Conservation (phyloP, 2,888 invertebrate species). For the Melanostoma scalare region DNA sequence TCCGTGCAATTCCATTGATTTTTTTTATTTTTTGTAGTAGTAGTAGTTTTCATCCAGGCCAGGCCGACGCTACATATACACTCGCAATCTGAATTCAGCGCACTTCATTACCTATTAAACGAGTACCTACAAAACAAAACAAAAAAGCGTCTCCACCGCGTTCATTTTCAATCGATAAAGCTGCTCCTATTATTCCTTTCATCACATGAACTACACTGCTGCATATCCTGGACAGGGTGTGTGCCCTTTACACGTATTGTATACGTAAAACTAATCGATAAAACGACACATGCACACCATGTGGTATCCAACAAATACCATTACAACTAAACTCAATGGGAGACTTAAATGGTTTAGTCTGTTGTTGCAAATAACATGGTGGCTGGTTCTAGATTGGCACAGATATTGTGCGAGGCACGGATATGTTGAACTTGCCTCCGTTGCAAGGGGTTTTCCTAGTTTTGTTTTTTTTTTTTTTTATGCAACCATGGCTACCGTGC, state of each 20-base stretch:
- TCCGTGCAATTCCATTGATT: conserved; percentile 65
- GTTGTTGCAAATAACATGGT: conserved; percentile 12
- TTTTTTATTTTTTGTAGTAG: conserved; percentile 20
- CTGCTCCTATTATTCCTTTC: conserved; percentile 39
- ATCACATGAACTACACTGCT: conserved; percentile 18
- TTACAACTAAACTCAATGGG: neutral
- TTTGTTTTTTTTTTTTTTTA: conserved; percentile 18
- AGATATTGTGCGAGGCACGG: conserved; percentile 70
- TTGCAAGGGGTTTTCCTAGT: conserved; percentile 34
- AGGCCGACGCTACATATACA: conserved; percentile 64
- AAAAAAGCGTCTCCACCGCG: conserved; percentile 1
- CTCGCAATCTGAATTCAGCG: conserved; percentile 20
- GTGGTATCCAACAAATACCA: conserved; percentile 25
- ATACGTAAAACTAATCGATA: conserved; percentile 58
- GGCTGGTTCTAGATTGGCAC: conserved; percentile 61
- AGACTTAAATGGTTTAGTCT: neutral
- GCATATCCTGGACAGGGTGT: conserved; percentile 66
- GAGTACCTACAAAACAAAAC: neutral
- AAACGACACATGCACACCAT: conserved; percentile 30
- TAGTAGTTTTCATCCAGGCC: conserved; percentile 48
- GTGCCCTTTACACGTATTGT: conserved; percentile 50
- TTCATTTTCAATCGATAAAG: conserved; percentile 49
- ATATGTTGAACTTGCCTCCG: conserved; percentile 66
- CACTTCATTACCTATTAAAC: conserved; percentile 11
- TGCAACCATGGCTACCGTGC: conserved; percentile 44